These are phyloP conservation scores for Drosophila santomea DNA, from an alignment of 1,140 invertebrate species.

Conservation along the genomic window DNA sequence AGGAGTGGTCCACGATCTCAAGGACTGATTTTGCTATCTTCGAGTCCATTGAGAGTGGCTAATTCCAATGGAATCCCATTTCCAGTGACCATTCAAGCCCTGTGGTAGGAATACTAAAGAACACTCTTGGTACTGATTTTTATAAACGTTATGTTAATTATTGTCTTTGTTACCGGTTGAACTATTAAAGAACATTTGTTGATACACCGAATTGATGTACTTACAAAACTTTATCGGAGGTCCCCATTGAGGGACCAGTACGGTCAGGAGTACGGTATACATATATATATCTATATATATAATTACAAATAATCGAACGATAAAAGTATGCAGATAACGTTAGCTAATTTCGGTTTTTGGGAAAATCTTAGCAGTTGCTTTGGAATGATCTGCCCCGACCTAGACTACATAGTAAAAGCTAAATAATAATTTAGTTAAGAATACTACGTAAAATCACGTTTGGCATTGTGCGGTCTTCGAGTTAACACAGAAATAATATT, in stretches of 20 bases:
- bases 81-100: conserved; percentile 9
- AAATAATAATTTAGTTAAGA: conserved; percentile 67
- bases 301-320: conserved; percentile 43
- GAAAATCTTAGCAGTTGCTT: conserved; percentile 38
- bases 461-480: conserved; percentile 69
- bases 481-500: conserved; percentile 29
- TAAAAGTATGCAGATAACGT: conserved; percentile 36
- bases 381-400: conserved; percentile 55
- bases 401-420: conserved; percentile 46
- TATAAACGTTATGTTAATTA: conserved; percentile 73
- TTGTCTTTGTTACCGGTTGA: conserved; percentile 72
- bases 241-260: conserved; percentile 26
- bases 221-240: conserved; percentile 23
- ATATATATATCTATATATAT: conserved; percentile 35
- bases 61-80: conserved; percentile 2
- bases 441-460: conserved; percentile 78
- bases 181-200: conserved; percentile 55
- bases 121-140: conserved; percentile 17
- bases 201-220: conserved; percentile 51
- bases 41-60: conserved; percentile 19
- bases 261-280: conserved; percentile 22
- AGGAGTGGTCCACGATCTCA: neutral
- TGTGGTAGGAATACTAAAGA: conserved; percentile 24
- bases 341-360: conserved; percentile 40
- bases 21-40: conserved; percentile 14